phyloP scores from a whole-genome alignment of 2,888 invertebrate species.

The Parnassius apollo region DNA sequence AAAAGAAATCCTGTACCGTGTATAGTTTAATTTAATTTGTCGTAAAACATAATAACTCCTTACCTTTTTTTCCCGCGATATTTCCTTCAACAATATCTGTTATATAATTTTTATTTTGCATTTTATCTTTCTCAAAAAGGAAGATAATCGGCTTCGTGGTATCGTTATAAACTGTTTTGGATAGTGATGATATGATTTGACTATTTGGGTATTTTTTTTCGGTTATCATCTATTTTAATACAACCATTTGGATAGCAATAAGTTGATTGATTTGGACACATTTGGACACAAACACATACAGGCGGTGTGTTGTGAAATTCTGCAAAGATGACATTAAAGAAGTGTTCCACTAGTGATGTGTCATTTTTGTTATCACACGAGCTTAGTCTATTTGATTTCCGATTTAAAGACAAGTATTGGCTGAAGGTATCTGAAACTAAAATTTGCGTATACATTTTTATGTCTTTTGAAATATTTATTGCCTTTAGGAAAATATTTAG shows the following conservation, averaged over 20 bases:
- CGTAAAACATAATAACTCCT: too few species aligned
- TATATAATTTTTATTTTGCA: conserved; percentile 9
- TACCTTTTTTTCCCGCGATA: conserved; percentile 14
- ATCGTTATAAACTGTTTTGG: conserved; percentile 35
- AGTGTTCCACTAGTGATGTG: conserved; percentile 49
- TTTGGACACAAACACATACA: conserved; percentile 64
- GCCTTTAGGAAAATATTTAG: background rate
- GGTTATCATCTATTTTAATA: conserved; percentile 43
- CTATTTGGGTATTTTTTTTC: conserved; percentile 30
- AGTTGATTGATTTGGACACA: conserved; percentile 58
- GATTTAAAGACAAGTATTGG: conserved; percentile 16
- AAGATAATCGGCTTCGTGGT: conserved; percentile 23
- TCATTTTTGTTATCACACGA: conserved; percentile 17
- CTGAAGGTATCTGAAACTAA: conserved; percentile 26
- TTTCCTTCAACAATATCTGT: conserved; percentile 12
- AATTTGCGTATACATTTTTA: background rate
- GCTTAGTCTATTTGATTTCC: conserved; percentile 6
- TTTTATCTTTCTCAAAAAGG: conserved; percentile 2
- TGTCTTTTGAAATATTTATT: background rate
- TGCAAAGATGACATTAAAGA: conserved; percentile 63
- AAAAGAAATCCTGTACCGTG: too few species aligned
- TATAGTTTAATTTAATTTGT: too few species aligned
- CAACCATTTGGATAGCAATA: conserved; percentile 72
- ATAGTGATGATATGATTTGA: conserved; percentile 2
- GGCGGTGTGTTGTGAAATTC: conserved; percentile 61